These are phyloP conservation scores for Psephotus haematonotus DNA, from an alignment of 2,113 vertebrate species.

Conservation along the genomic window DNA sequence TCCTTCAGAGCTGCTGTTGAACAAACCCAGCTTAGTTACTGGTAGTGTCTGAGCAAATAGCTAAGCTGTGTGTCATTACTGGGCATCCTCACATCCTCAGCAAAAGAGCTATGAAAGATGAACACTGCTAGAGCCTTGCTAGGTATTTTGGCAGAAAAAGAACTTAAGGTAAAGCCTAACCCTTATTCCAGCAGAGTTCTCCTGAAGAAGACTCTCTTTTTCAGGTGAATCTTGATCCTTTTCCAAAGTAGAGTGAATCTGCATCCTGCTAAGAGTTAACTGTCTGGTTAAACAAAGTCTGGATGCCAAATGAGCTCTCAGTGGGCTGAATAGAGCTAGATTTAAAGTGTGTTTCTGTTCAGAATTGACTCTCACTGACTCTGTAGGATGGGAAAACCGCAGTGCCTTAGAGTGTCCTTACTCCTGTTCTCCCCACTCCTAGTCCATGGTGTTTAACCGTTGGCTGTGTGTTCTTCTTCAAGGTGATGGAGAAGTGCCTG, in stretches of 20 bases:
- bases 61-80: background rate
- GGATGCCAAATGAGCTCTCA: background rate
- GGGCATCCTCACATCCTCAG: background rate
- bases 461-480: background rate
- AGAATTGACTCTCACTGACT: background rate
- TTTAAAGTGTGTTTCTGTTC: background rate
- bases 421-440: background rate
- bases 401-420: background rate
- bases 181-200: background rate
- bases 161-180: background rate
- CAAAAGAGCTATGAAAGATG: background rate
- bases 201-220: background rate
- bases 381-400: background rate
- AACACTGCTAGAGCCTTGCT: background rate
- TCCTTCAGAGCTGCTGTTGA: background rate
- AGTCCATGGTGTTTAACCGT: background rate
- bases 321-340: background rate
- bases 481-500: conserved; percentile 85
- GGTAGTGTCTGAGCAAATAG: background rate
- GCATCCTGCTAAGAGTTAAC: background rate
- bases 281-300: background rate
- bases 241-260: background rate
- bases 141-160: background rate
- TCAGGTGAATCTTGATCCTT: background rate
- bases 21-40: background rate